These are phyloP conservation scores for Drosophila robusta DNA, from an alignment of 2,888 invertebrate genomes.

Conservation along the genomic window DNA sequence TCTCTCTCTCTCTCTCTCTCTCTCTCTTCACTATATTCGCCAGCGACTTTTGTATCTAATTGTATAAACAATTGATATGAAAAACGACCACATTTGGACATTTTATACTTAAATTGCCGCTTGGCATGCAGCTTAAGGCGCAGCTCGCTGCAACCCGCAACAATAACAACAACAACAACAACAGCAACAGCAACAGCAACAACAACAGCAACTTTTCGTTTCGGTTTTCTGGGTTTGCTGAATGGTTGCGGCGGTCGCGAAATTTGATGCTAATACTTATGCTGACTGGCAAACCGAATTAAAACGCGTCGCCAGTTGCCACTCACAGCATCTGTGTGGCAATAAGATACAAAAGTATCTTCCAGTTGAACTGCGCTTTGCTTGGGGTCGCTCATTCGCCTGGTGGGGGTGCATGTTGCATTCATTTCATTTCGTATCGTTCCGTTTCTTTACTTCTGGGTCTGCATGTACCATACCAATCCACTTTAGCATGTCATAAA, in stretches of 20 bases:
- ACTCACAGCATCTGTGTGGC: slow-evolving; percentile 39
- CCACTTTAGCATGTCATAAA: slow-evolving; percentile 13
- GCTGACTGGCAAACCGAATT: slow-evolving; percentile 47
- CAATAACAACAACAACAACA: slow-evolving; percentile 10
- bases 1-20: slow-evolving; percentile 3
- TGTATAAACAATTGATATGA: slow-evolving; percentile 75
- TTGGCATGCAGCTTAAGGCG: slow-evolving; percentile 62
- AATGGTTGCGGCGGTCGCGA: slow-evolving; percentile 66
- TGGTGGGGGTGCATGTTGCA: slow-evolving; percentile 37
- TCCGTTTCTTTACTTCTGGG: background rate
- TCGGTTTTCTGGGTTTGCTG: slow-evolving; percentile 78
- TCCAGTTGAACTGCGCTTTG: slow-evolving; percentile 24
- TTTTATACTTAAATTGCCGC: slow-evolving; percentile 77
- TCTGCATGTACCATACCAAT: slow-evolving; percentile 11
- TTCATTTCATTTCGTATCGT: slow-evolving; percentile 39
- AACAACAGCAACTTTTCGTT: slow-evolving; percentile 53
- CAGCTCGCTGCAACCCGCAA: slow-evolving; percentile 31
- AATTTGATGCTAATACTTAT: slow-evolving; percentile 65
- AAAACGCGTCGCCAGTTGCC: slow-evolving; percentile 32
- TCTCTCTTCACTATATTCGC: slow-evolving; percentile 5
- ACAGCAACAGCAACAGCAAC: slow-evolving; percentile 18
- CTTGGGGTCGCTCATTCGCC: slow-evolving; percentile 46
- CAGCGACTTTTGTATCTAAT: slow-evolving; percentile 61
- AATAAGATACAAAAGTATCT: slow-evolving; percentile 55
- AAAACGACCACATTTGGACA: slow-evolving; percentile 77